These are phyloP conservation scores for Athalia cordata DNA, from an alignment of 2,888 invertebrate species.

Conservation along the genomic window DNA sequence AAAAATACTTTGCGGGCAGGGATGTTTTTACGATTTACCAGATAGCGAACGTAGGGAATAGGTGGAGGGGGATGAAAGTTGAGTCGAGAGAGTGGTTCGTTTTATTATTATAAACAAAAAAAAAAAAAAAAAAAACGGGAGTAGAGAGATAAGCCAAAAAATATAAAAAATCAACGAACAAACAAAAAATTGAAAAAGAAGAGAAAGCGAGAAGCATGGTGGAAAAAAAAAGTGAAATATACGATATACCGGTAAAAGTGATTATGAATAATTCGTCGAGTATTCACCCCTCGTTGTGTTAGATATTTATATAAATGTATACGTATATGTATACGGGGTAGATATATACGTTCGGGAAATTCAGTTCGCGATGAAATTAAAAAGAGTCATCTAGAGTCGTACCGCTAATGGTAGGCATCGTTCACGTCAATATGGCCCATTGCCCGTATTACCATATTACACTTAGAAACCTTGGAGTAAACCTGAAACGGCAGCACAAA, in stretches of 20 bases:
- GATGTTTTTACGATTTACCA: no score
- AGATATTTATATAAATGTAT: slow-evolving; percentile 44
- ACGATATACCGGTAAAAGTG: slow-evolving; percentile 49
- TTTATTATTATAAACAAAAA: slow-evolving; percentile 20
- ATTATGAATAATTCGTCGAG: slow-evolving; percentile 73
- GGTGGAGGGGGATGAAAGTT: background rate
- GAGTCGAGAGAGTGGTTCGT: no score
- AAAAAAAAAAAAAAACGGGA: slow-evolving; percentile 26
- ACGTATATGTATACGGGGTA: slow-evolving; percentile 22
- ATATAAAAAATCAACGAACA: slow-evolving; percentile 32
- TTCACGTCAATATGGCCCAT: slow-evolving; percentile 74
- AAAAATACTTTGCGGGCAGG: no score
- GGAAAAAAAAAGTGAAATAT: slow-evolving; percentile 54
- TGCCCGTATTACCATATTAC: slow-evolving; percentile 73
- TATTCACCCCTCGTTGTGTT: slow-evolving; percentile 66
- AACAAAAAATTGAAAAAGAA: slow-evolving; percentile 44
- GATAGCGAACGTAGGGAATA: background rate
- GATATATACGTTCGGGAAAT: slow-evolving; percentile 57
- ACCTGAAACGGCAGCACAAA: slow-evolving; percentile 4
- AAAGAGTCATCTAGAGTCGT: slow-evolving; percentile 68
- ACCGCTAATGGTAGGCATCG: slow-evolving; percentile 72
- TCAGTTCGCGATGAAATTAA: slow-evolving; percentile 73
- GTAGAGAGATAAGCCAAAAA: slow-evolving; percentile 11
- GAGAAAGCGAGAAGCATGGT: slow-evolving; percentile 46
- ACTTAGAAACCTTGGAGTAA: slow-evolving; percentile 58